Conservation (phyloP, 2,113 vertebrate genomes). For the Caloenas nicobarica region DNA sequence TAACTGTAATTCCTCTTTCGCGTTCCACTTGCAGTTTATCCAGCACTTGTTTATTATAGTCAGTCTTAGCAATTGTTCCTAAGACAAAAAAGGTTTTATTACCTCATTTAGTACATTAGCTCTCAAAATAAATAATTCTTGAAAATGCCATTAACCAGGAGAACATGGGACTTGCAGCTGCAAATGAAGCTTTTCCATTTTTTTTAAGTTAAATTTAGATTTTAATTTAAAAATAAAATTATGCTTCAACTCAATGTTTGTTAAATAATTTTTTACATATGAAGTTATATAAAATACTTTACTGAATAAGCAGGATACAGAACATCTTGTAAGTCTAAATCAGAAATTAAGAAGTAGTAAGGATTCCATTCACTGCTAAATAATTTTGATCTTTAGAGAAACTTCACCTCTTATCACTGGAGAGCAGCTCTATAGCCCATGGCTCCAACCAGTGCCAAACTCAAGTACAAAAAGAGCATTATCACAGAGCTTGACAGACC, state of each 20-base stretch:
- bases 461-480: rapidly evolving
- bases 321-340: not conserved
- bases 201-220: not conserved
- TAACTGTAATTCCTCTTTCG: conserved; percentile 97
- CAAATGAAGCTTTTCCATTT: not conserved
- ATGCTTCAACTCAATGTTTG: not conserved
- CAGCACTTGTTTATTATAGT: conserved; percentile 92
- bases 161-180: not conserved
- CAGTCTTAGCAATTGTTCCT: conserved; percentile 92
- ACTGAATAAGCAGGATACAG: not conserved
- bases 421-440: not conserved
- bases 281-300: not conserved
- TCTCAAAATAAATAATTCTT: not conserved
- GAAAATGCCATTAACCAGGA: not conserved
- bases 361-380: not conserved
- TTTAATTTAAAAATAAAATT: not conserved
- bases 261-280: not conserved
- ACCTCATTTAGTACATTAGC: not conserved
- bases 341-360: not conserved
- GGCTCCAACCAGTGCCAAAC: not conserved
- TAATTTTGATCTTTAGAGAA: not conserved
- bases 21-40: conserved; percentile 97
- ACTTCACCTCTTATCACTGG: not conserved
- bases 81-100: not conserved
- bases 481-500: not conserved